Base-by-base conservation (phyloP, 2,113 vertebrate genomes). In the Rousettus leschenaultii region DNA sequence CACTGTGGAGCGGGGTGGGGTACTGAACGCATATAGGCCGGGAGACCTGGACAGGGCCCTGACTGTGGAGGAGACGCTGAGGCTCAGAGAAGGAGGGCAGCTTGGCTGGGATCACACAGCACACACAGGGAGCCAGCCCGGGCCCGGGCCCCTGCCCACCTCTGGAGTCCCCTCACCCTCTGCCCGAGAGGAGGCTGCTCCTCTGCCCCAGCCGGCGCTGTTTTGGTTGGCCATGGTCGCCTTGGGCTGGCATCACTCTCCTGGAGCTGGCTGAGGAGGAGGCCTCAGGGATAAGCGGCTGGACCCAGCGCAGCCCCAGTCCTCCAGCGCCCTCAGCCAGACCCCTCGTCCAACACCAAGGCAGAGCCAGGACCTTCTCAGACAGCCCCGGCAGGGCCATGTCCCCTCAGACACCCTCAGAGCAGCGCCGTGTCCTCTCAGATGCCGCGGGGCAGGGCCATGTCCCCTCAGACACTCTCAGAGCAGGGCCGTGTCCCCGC, bases 61-160 rank as follows among this genome's bases (percentile, higher is more conserved):
- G 71, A 70, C 33, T n/a, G 85, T 30, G 12, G 28, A 53, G 22
- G 79, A 65, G 61, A 35, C n/a, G 51, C 68, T 35, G 43, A 40
- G 86, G 79, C 86, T 91, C 70, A 79, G 92, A 86, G 70, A 85
- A 51, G 83, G 53, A 18, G 85, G 59, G 66, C 48, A 14, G 38
- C 70, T 83, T 79, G 35, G 73, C 40, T 12, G 14, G 59, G 55
- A 65, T 88, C 59, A 77, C 93, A 85, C 18, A 28, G 92, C 18
- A 16, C 5, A 65, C 63, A n/a, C 13, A 16, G 0, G 19, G 2
- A 86, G 45, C 66, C 85, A 71, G 74, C 40, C 59, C 33, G 21
- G 33, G 45, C 53, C 55, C 66, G 57, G 90, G 65, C 4, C 53
- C 63, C 73, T 30, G 86, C 22, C 38, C 2, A 7, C 33, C 71